Evolutionary conservation across 2,113 vertebrate genomes (phyloP).

Genomic region (Mola mola): DNA sequence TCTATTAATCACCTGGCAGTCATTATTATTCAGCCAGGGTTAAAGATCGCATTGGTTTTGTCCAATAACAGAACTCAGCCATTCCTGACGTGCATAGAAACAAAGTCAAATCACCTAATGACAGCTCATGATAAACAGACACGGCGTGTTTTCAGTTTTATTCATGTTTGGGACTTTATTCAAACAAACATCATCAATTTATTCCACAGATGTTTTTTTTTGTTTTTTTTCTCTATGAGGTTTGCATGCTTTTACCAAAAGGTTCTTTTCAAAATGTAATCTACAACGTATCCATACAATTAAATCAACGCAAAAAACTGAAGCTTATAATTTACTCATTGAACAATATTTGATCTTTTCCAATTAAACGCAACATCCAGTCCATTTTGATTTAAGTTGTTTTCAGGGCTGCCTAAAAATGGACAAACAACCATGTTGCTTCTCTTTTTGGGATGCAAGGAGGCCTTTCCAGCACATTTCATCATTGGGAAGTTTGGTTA

Average conservation of each 20-base stretch:
- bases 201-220: constrained; percentile 24
- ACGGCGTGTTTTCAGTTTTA: constrained; percentile 40
- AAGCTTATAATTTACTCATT: constrained; percentile 10
- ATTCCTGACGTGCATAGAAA: constrained; percentile 64
- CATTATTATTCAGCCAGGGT: constrained; percentile 58
- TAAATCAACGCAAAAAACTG: not conserved
- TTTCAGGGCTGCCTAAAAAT: not conserved
- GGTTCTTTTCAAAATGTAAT: constrained; percentile 14
- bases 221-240: constrained; percentile 25
- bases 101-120: constrained; percentile 65
- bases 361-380: not conserved
- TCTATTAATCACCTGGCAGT: constrained; percentile 70
- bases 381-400: not conserved
- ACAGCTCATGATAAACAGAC: constrained; percentile 64
- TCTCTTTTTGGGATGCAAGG: not conserved
- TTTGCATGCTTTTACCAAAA: not conserved
- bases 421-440: not conserved
- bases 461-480: not conserved
- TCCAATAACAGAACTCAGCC: constrained; percentile 52
- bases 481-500: not conserved
- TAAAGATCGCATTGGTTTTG: constrained; percentile 42
- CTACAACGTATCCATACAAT: not conserved
- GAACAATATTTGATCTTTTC: not conserved
- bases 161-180: constrained; percentile 54
- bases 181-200: constrained; percentile 70